Percentiles rank a stretch among this genome's conserved stretches.
These are phyloP conservation scores for Syrmaticus mikado DNA, from an alignment of 2,113 vertebrate genomes.

Conservation along the genomic window DNA sequence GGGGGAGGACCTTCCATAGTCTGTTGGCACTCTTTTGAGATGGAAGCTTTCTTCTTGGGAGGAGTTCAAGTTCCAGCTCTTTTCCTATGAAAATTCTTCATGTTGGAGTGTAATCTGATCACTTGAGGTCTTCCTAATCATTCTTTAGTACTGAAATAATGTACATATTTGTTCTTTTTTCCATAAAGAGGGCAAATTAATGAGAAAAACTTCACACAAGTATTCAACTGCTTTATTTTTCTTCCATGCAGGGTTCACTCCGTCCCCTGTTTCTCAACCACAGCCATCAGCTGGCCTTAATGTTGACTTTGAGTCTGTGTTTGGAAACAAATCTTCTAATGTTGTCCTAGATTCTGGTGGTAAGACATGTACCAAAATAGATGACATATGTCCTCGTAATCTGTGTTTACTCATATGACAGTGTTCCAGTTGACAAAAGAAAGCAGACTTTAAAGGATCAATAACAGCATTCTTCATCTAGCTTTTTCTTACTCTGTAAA, in stretches of 20 bases:
- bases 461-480: neutral
- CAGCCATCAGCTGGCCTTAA: constrained; percentile 90
- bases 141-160: neutral
- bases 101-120: neutral
- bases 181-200: neutral
- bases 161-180: neutral
- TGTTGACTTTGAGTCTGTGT: constrained; percentile 96
- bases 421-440: neutral
- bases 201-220: neutral
- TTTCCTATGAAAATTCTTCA: neutral
- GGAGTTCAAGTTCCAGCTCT: neutral
- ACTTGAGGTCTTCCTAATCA: neutral
- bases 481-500: neutral
- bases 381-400: neutral
- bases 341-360: constrained; percentile 86
- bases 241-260: constrained; percentile 83
- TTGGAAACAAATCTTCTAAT: constrained; percentile 92
- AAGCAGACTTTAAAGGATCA: neutral
- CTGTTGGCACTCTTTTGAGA: neutral
- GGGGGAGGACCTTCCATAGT: neutral
- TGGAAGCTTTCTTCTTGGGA: neutral
- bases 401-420: neutral
- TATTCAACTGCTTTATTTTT: neutral
- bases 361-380: constrained; percentile 72
- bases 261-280: constrained; percentile 85